Evolutionary conservation across 2,113 vertebrate species (phyloP).

Genomic region (Sakesphorus luctuosus): DNA sequence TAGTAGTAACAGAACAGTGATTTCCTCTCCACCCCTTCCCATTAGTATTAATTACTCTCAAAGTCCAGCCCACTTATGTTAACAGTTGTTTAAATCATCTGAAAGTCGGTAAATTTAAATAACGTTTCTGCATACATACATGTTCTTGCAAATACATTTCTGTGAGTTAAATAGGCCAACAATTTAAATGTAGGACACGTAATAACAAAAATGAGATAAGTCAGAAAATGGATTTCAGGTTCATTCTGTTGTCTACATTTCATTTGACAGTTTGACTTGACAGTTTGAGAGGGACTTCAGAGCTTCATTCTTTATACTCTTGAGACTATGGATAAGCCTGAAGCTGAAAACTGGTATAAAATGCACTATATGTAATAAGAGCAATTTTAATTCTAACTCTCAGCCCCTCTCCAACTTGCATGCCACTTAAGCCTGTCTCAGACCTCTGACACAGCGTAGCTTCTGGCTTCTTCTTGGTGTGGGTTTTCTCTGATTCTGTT

Average conservation of each 20-base stretch:
- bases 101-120: background rate
- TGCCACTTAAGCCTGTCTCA: conserved; percentile 70
- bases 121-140: background rate
- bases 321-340: conserved; percentile 85
- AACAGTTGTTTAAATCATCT: background rate
- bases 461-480: conserved; percentile 51
- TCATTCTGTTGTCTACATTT: conserved; percentile 81
- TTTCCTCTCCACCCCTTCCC: background rate
- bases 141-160: background rate
- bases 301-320: conserved; percentile 79
- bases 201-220: background rate
- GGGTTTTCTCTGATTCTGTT: conserved; percentile 29
- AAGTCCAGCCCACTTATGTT: background rate
- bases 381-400: conserved; percentile 63
- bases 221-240: conserved; percentile 14
- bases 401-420: conserved; percentile 69
- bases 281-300: conserved; percentile 85
- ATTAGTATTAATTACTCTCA: background rate
- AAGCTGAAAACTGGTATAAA: conserved; percentile 84
- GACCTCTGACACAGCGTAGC: conserved; percentile 39
- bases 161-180: background rate
- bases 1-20: background rate
- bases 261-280: conserved; percentile 91
- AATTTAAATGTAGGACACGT: background rate
- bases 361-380: conserved; percentile 42